These are phyloP conservation scores for Podargus strigoides DNA, from an alignment of 2,797 vertebrate genomes.

Conservation along the genomic window DNA sequence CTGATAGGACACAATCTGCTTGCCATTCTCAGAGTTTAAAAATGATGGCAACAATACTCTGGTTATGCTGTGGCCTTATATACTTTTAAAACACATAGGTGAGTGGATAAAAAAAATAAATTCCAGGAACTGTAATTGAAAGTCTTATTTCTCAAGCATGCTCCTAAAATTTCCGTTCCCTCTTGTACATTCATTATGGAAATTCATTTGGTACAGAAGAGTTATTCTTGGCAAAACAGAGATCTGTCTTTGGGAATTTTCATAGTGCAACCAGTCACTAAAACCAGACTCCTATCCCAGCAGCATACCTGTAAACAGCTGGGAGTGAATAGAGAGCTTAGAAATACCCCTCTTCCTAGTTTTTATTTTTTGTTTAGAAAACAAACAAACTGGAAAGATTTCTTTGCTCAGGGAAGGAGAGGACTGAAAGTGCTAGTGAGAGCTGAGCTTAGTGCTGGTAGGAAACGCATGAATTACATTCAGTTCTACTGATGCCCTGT, in stretches of 20 bases:
- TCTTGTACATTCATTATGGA: constrained; percentile 15
- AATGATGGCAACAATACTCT: not conserved
- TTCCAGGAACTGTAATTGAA: not conserved
- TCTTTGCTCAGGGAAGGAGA: not conserved
- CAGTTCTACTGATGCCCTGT: not conserved
- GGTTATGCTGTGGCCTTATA: not conserved
- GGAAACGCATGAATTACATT: not conserved
- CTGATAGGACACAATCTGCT: not conserved
- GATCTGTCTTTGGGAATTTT: constrained; percentile 21
- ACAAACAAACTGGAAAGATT: constrained; percentile 19
- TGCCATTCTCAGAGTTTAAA: not conserved
- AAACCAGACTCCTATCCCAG: constrained; percentile 35
- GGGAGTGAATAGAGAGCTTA: constrained; percentile 43
- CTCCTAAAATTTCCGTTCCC: constrained; percentile 57
- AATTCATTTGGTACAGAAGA: constrained; percentile 35
- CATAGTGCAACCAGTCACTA: constrained; percentile 37
- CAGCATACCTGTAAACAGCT: constrained; percentile 46
- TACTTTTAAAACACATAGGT: not conserved
- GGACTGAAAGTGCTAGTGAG: not conserved
- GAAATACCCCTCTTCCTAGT: not conserved
- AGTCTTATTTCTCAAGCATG: not conserved
- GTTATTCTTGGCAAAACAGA: constrained; percentile 61
- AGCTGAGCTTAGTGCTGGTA: not conserved
- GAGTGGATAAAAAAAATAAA: not conserved
- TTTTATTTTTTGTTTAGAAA: constrained; percentile 23